Conservation (phyloP, 53 echinoderm and acorn worm genomes). For the Luidia sarsii region DNA sequence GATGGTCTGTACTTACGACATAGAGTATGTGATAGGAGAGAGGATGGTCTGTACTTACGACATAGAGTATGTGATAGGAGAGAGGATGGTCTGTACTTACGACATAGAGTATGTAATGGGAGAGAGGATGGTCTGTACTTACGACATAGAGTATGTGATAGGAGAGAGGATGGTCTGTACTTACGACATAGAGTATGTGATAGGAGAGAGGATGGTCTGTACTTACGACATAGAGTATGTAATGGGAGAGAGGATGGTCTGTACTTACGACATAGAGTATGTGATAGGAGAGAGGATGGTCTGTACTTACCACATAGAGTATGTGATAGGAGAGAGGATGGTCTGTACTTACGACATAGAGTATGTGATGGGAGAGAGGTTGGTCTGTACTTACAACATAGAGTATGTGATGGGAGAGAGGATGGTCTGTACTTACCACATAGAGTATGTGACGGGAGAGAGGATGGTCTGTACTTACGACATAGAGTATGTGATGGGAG, state of each 20-base stretch:
- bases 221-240: conserved; percentile 83
- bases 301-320: conserved; percentile 73
- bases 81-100: conserved; percentile 81
- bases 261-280: conserved; percentile 80
- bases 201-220: conserved; percentile 81
- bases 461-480: conserved; percentile 79
- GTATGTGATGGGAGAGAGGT: conserved; percentile 90
- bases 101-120: conserved; percentile 84
- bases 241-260: conserved; percentile 86
- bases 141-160: conserved; percentile 88
- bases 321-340: conserved; percentile 92
- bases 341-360: conserved; percentile 74
- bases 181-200: conserved; percentile 84
- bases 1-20: conserved; percentile 76
- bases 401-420: conserved; percentile 88
- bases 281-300: conserved; percentile 91
- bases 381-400: conserved; percentile 73
- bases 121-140: conserved; percentile 73
- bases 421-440: conserved; percentile 77
- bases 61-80: conserved; percentile 83
- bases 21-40: conserved; percentile 87
- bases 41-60: conserved; percentile 79
- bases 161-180: conserved; percentile 76
- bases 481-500: conserved; percentile 84
- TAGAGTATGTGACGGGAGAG: conserved; percentile 86